Evolutionary conservation across 2,113 vertebrate species (phyloP).

Genomic region (Gobius niger): DNA sequence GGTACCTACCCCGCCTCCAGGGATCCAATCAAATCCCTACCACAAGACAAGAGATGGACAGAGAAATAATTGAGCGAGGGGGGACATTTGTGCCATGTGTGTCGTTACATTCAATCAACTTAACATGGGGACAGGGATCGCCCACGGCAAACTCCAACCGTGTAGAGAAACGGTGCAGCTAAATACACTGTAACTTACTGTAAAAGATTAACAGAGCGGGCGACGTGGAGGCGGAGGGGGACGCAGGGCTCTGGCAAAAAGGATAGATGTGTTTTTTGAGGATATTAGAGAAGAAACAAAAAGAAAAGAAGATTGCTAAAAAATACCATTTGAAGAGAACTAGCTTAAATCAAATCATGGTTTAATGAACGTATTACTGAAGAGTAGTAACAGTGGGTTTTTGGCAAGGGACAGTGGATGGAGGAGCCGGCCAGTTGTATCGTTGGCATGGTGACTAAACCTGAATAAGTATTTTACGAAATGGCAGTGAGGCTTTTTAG

Average conservation of each 20-base stretch:
- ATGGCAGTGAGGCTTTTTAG: too few species aligned
- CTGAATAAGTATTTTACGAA: too few species aligned
- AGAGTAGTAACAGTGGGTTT: too few species aligned
- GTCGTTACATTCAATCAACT: conserved; percentile 70
- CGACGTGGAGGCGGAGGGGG: not conserved
- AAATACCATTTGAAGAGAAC: too few species aligned
- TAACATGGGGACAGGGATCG: conserved; percentile 54
- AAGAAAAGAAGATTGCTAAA: too few species aligned
- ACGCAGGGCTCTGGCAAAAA: not conserved
- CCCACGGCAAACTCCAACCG: conserved; percentile 48
- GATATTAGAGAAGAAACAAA: not conserved
- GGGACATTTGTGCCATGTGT: conserved; percentile 56
- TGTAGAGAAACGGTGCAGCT: conserved; percentile 22
- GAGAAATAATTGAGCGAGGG: conserved; percentile 61
- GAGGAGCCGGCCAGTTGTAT: too few species aligned
- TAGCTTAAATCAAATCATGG: too few species aligned
- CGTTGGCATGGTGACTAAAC: too few species aligned
- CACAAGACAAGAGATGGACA: conserved; percentile 58
- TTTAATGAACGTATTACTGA: too few species aligned
- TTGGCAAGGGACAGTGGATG: too few species aligned
- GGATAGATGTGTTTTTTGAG: not conserved
- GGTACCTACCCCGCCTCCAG: conserved; percentile 39
- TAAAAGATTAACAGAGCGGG: conserved; percentile 14
- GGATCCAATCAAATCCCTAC: conserved; percentile 67
- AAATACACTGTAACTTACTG: conserved; percentile 17